phyloP scores from a whole-genome alignment of 2,113 vertebrate species.

The Toxotes jaculatrix region DNA sequence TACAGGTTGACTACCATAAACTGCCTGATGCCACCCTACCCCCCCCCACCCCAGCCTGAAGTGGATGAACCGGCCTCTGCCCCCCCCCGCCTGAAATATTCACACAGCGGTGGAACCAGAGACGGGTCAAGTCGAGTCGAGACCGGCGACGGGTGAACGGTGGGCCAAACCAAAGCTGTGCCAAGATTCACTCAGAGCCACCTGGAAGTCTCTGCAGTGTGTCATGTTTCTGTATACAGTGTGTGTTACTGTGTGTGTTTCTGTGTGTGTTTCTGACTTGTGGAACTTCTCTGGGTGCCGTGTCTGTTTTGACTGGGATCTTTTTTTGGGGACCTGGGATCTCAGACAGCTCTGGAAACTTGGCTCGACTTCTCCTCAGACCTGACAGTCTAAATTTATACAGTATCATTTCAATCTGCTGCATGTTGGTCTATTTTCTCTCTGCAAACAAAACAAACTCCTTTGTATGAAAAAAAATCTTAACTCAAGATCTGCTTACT shows the following conservation, averaged over 20 bases:
- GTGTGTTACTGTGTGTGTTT: slow-evolving; percentile 23
- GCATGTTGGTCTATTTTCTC: background rate
- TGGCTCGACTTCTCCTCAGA: slow-evolving; percentile 4
- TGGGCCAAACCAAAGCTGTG: slow-evolving; percentile 12
- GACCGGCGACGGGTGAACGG: background rate
- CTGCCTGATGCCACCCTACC: slow-evolving; percentile 5
- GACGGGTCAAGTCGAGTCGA: slow-evolving; percentile 29
- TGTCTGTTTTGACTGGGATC: slow-evolving; percentile 56
- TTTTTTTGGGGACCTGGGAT: slow-evolving; percentile 27
- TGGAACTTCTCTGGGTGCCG: slow-evolving; percentile 12
- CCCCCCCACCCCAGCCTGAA: background rate
- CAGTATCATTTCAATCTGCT: slow-evolving; percentile 1
- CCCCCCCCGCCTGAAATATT: slow-evolving; percentile 50
- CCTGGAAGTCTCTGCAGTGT: slow-evolving; percentile 34
- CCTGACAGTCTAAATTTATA: slow-evolving; percentile 35
- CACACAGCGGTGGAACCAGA: slow-evolving; percentile 68
- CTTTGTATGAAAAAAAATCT: background rate
- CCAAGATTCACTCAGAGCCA: slow-evolving; percentile 6
- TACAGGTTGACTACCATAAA: slow-evolving; percentile 60
- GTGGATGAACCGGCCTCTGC: slow-evolving; percentile 35
- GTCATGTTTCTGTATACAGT: slow-evolving; percentile 53
- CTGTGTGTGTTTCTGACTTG: slow-evolving; percentile 30
- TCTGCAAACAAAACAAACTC: background rate
- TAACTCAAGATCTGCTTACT: background rate
- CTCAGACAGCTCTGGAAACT: slow-evolving; percentile 58